Percentiles rank a stretch among this genome's conserved stretches.
Conservation (phyloP, 2,113 vertebrate genomes). For the Antechinus stuartii region DNA sequence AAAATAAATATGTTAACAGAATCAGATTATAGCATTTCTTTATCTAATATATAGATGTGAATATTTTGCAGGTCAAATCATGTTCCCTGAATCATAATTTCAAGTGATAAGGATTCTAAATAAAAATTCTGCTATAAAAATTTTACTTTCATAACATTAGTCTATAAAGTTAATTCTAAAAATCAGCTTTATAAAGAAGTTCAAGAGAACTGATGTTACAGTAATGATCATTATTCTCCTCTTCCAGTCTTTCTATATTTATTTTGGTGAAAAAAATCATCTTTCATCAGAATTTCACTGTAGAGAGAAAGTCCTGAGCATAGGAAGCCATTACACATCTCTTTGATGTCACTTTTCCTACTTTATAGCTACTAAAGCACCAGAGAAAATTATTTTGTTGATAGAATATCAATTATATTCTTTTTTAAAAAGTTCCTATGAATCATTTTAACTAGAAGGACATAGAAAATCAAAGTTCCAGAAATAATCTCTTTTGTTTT, state of each 20-base stretch:
- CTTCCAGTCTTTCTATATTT: not conserved
- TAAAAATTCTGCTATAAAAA: constrained; percentile 23
- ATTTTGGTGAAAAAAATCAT: not conserved
- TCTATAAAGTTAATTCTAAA: not conserved
- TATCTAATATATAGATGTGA: constrained; percentile 32
- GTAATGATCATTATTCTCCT: not conserved
- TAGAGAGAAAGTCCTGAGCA: not conserved
- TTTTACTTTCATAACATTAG: constrained; percentile 18
- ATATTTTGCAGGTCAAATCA: not conserved
- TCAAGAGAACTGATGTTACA: not conserved
- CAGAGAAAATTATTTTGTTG: not conserved
- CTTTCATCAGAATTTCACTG: not conserved
- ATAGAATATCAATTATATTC: not conserved
- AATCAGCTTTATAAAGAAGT: not conserved
- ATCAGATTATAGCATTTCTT: constrained; percentile 28
- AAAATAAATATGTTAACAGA: constrained; percentile 30
- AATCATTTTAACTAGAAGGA: not conserved
- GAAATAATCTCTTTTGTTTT: not conserved
- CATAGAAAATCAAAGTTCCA: not conserved
- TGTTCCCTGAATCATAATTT: constrained; percentile 21
- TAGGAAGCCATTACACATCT: constrained; percentile 8
- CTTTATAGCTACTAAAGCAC: constrained; percentile 8
- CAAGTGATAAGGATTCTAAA: not conserved
- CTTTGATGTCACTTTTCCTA: not conserved
- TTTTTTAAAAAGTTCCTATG: not conserved